Evolutionary conservation across 2,113 vertebrate species (phyloP), one percentile per base, ranked within the genome.

Genomic region (Sinosuthora webbiana): DNA sequence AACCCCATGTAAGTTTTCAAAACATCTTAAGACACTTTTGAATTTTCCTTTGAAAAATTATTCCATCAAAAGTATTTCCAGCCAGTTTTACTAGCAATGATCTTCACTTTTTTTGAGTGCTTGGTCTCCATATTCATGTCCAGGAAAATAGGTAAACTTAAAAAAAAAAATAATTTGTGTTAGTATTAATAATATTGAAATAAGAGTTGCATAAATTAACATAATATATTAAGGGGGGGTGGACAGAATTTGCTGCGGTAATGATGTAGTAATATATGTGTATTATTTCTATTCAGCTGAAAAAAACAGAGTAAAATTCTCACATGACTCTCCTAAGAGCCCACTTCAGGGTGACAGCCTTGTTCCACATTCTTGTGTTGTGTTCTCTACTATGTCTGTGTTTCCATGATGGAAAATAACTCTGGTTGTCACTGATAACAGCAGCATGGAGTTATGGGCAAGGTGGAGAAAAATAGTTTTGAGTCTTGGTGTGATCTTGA

Each of bases 401-500:
- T 59, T 86, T 69, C 42, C 28, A 21, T 56, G 8, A 33, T 15
- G 49, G 45, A 82, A 93, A 91, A 55, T 42, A 55, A 31, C 62
- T 71, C n/a, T 47, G 53, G 52, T 77, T 59, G 45, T 56, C 33
- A 57, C 35, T 95, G 94, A 95, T 67, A 83, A 50, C 57, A 83
- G 6, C 18, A 50, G 13, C 45, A 59, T 79, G 86, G 94, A 97
- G 41, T 73, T 82, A 79, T 52, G 67, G 44, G 71, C 47, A 57
- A 70, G 15, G 63, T 6, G 47, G 56, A 88, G 71, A 76, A 88
- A 94, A 94, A 59, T 21, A 82, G 49, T 82, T 91, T 91, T 62
- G 70, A 79, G 84, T 95, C 62, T 92, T 81, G 41, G 63, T 67
- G 65, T 90, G 90, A 93, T 81, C 86, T 50, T 87, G 76, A 22